Percentiles rank a stretch among this genome's conserved stretches.
These are phyloP conservation scores for Trilocha varians DNA, from an alignment of 2,888 invertebrate species.

Conservation along the genomic window DNA sequence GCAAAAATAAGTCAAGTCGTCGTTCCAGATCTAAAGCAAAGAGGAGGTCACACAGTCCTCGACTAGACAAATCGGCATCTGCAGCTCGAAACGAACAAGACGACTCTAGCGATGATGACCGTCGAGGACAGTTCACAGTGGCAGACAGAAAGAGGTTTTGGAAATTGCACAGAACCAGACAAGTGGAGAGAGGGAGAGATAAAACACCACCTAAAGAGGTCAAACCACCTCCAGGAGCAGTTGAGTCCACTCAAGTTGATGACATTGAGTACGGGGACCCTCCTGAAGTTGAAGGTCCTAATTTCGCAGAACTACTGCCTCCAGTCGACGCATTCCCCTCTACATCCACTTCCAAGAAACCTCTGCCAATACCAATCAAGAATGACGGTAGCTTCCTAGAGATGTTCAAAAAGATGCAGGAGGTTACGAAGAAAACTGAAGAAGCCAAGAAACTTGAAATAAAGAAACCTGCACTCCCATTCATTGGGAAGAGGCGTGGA, in stretches of 20 bases:
- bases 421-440: conserved; percentile 68
- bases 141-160: conserved; percentile 61
- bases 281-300: conserved; percentile 61
- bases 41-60: conserved; percentile 24
- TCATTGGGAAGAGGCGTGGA: conserved; percentile 86
- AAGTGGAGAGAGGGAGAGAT: conserved; percentile 35
- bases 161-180: conserved; percentile 50
- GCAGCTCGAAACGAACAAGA: conserved; percentile 32
- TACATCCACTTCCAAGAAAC: conserved; percentile 57
- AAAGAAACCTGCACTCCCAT: conserved; percentile 58
- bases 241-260: conserved; percentile 42
- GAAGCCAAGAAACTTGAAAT: conserved; percentile 46
- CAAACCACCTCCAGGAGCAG: conserved; percentile 55
- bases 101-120: conserved; percentile 50
- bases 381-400: conserved; percentile 94
- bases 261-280: conserved; percentile 60
- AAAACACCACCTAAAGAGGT: conserved; percentile 48
- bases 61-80: conserved; percentile 30
- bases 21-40: conserved; percentile 32
- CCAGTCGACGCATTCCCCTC: conserved; percentile 30
- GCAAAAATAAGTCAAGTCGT: conserved; percentile 27
- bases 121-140: conserved; percentile 63
- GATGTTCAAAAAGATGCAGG: conserved; percentile 92
- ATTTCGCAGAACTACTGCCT: conserved; percentile 52
- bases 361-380: conserved; percentile 79